phyloP scores from a whole-genome alignment of 2,113 vertebrate genomes.

The Sciurus niger region DNA sequence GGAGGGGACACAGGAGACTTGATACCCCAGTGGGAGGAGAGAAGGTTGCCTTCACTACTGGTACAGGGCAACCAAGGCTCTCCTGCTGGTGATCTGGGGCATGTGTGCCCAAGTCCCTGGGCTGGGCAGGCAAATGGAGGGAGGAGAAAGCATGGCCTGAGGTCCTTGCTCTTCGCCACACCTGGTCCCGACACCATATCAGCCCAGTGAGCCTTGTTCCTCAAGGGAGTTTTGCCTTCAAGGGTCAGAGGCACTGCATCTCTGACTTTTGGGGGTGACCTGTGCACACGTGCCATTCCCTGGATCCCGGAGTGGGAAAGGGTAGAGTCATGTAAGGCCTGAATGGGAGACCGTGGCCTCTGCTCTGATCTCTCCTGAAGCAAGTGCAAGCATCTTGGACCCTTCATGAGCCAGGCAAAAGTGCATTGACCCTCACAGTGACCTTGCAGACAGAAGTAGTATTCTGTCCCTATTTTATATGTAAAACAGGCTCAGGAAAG shows the following conservation, averaged over 20 bases:
- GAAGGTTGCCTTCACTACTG: neutral
- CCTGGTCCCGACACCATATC: neutral
- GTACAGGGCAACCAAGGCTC: neutral
- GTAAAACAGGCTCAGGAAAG: neutral
- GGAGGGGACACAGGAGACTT: neutral
- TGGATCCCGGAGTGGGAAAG: neutral
- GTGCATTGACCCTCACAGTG: neutral
- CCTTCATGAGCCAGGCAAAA: neutral
- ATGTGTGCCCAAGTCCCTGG: neutral
- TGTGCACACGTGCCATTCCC: neutral
- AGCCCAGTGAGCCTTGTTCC: neutral
- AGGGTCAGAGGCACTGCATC: neutral
- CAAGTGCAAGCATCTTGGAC: fast-evolving
- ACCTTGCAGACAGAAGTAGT: neutral
- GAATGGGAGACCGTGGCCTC: neutral
- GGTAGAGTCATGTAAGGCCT: neutral
- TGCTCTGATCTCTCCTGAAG: neutral
- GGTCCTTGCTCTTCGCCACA: neutral
- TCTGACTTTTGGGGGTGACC: neutral
- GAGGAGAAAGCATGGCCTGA: neutral
- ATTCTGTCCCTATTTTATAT: neutral
- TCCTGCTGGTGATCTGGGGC: neutral
- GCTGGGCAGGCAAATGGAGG: neutral
- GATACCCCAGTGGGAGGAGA: neutral
- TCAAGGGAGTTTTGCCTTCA: neutral